Percentiles rank a stretch among this genome's conserved stretches.
phyloP scores from a whole-genome alignment of 2,797 vertebrate species.

The Melanotaenia pygmaea region DNA sequence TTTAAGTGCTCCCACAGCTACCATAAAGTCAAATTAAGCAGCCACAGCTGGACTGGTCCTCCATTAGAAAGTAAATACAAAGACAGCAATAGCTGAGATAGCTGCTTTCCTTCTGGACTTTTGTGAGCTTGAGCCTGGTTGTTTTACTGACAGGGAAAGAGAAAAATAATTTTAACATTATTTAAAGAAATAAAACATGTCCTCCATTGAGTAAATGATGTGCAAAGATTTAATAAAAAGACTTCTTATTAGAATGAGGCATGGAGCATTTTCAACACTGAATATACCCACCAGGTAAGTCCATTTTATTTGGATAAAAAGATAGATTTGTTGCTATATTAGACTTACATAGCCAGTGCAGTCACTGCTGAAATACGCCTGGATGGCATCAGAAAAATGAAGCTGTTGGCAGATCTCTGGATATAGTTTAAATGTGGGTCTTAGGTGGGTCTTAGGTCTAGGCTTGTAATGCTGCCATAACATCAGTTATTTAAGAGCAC shows the following conservation, averaged over 20 bases:
- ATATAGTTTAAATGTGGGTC: too few species aligned
- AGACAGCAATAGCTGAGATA: slow-evolving; percentile 14
- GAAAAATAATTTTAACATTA: neutral
- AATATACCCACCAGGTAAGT: neutral
- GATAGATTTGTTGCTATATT: neutral
- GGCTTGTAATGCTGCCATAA: too few species aligned
- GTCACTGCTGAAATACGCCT: neutral
- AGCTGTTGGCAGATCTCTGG: too few species aligned
- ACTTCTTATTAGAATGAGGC: neutral
- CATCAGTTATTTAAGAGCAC: too few species aligned
- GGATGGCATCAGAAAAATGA: too few species aligned
- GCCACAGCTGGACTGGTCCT: slow-evolving; percentile 39
- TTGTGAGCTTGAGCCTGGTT: neutral
- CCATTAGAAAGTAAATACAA: slow-evolving; percentile 34
- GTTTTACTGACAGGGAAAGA: neutral
- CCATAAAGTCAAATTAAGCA: slow-evolving; percentile 56
- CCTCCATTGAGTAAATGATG: neutral
- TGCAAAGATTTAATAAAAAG: neutral
- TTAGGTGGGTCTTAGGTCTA: too few species aligned
- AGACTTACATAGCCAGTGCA: neutral
- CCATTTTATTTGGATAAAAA: neutral
- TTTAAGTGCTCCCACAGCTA: slow-evolving; percentile 53
- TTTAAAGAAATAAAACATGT: neutral
- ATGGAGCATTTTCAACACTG: neutral
- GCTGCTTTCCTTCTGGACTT: slow-evolving; percentile 11